A percentile compares a stretch with the other conserved stretches of the same genome.
Evolutionary conservation across 1,140 invertebrate species (phyloP).

Genomic region (Lasioglossum albipes): DNA sequence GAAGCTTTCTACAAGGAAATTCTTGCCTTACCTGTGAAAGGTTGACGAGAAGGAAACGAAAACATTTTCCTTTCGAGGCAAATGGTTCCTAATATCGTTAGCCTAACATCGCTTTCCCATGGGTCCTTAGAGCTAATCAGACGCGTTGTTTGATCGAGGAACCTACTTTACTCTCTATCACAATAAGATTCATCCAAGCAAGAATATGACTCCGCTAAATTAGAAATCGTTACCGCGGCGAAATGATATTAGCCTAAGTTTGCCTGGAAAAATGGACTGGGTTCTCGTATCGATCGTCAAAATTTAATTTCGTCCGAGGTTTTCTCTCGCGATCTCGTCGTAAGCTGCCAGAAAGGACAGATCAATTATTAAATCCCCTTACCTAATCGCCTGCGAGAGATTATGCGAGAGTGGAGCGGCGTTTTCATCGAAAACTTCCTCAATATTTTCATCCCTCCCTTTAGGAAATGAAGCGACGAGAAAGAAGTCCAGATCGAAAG

Average conservation of each 20-base stretch:
- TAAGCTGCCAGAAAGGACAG: neutral
- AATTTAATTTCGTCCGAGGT: slow-evolving; percentile 28
- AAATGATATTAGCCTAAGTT: neutral
- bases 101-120: too few species aligned
- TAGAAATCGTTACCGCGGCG: neutral
- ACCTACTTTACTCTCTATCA: too few species aligned
- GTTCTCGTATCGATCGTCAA: slow-evolving; percentile 5
- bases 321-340: neutral
- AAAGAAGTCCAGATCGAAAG: slow-evolving; percentile 19
- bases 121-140: too few species aligned
- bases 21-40: too few species aligned
- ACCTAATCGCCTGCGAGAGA: slow-evolving; percentile 54
- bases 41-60: too few species aligned
- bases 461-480: neutral
- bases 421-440: slow-evolving; percentile 41
- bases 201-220: neutral
- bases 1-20: too few species aligned
- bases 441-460: slow-evolving; percentile 50
- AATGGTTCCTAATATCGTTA: too few species aligned
- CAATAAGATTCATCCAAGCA: neutral
- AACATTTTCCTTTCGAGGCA: too few species aligned
- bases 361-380: slow-evolving; percentile 56
- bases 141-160: too few species aligned
- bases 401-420: slow-evolving; percentile 35
- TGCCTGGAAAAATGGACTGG: neutral